Evolutionary conservation across 2,888 invertebrate species (phyloP), one percentile per base, ranked within the genome.

Genomic region (Cataglyphis albicans): DNA sequence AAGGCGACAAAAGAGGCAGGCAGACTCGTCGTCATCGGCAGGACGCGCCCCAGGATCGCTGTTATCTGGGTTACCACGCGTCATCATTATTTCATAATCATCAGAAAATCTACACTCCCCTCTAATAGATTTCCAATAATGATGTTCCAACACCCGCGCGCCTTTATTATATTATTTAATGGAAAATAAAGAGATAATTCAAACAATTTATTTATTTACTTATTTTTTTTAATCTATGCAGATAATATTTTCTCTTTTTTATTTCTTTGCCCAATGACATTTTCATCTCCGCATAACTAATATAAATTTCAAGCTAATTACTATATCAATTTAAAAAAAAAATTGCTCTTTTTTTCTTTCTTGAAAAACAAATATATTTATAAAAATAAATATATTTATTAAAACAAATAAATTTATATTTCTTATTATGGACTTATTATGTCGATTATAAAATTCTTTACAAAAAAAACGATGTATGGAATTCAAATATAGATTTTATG

Each of bases 1-100:
- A 67, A 55, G 64, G 84, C 41, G 55, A 25, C 78, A 82, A 80
- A 67, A 61, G 72, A 52, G 78, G 73, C 32, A 70, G 29, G 12
- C 59, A 59, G 73, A 82, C 55, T 35, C 48, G 38, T 6, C 76
- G 12, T 41, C 5, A 44, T 57, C 73, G 81, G 57, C 75, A 80
- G 87, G 86, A 88, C 81, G 81, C 59, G 57, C 18, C 67, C 18
- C 67, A 38, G 38, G 82, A 86, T 76, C 32, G 57, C 80, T 85
- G 82, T 83, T 76, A 84, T 87, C 84, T 86, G 84, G 83, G 81
- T 85, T 81, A 85, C 38, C 84, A 85, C 87, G 85, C 85, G 83
- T 87, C 87, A 72, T 84, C 87, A 84, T 89, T 86, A 85, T 88
- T 86, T 84, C 55, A 78, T 83, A 85, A 88, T 84, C 86, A 82